Base-by-base conservation (phyloP, 2,797 vertebrate genomes). In the Craterocephalus amniculus region DNA sequence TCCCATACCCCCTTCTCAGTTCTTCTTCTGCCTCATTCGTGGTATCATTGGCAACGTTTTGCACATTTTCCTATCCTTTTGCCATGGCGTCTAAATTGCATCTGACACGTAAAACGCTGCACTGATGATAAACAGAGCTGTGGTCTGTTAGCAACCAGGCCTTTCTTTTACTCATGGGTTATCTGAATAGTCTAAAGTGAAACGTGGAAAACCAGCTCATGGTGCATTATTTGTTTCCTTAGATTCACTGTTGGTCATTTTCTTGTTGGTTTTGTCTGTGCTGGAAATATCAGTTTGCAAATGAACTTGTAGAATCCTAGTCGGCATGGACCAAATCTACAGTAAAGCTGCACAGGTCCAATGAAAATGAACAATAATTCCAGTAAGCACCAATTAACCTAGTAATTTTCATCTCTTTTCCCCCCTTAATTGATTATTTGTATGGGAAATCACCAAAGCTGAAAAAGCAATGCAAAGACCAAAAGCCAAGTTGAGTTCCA, bases 141-240 rank as follows among this genome's bases (percentile, higher is more conserved):
- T 43, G 59, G 52, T 54, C 59, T 43, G 31, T 63, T 59, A 40
- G 63, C 22, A 61, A 35, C 34, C 70, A 24, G 58, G 63, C 67
- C 59, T 69, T 26, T 63, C 16, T 68, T n/a, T 56, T 58, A 1
- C 62, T 58, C 56, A 48, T 38, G 48, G 65, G 54, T 79, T 73
- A 67, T 74, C 49, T 70, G 74, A 69, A 83, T 63, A 64, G 32
- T 83, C 63, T 74, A 63, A 78, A 83, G 59, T 60, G 58, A 88
- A 86, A 66, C 72, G 69, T 62, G 80, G 51, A 70, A 77, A 63
- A 79, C 67, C 65, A 83, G 72, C 66, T 78, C 62, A 82, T 88
- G 68, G 80, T 82, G 83, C 31, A 6, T 76, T 74, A 78, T 84
- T 83, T 31, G 14, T 73, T 78, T 63, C 75, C 64, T 67, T 70